Evolutionary conservation across 1,140 invertebrate species (phyloP).

Genomic region (Forficula auricularia): DNA sequence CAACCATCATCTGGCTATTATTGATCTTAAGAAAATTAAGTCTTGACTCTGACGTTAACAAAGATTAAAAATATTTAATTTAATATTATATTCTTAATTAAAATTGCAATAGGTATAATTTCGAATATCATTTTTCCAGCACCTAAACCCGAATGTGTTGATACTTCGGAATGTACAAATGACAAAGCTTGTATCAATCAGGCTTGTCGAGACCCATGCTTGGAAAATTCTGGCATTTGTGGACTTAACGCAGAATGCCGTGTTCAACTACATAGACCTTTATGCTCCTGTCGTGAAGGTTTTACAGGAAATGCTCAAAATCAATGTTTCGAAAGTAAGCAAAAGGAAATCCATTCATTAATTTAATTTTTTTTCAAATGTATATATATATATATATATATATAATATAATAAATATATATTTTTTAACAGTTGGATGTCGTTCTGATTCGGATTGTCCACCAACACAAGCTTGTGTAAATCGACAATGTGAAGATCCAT

Average conservation of each 20-base stretch:
- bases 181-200: conserved; percentile 66
- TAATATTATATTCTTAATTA: no score
- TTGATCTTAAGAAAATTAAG: no score
- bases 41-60: no score
- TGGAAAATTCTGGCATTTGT: conserved; percentile 41
- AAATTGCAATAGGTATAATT: neutral
- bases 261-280: conserved; percentile 59
- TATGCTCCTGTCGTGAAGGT: conserved; percentile 67
- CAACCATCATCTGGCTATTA: no score
- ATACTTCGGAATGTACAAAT: conserved; percentile 65
- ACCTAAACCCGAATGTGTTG: conserved; percentile 55
- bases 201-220: conserved; percentile 60
- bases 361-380: neutral
- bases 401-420: neutral
- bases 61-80: no score
- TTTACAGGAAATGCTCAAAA: conserved; percentile 69
- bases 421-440: conserved; percentile 52
- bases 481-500: conserved; percentile 64
- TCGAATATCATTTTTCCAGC: conserved; percentile 20
- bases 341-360: conserved; percentile 1
- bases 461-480: conserved; percentile 68
- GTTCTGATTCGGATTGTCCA: conserved; percentile 66
- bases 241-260: conserved; percentile 65
- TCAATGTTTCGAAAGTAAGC: conserved; percentile 53
- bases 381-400: neutral